Base-by-base conservation (phyloP, 2,888 invertebrate species). In the Rosalia funebris region DNA sequence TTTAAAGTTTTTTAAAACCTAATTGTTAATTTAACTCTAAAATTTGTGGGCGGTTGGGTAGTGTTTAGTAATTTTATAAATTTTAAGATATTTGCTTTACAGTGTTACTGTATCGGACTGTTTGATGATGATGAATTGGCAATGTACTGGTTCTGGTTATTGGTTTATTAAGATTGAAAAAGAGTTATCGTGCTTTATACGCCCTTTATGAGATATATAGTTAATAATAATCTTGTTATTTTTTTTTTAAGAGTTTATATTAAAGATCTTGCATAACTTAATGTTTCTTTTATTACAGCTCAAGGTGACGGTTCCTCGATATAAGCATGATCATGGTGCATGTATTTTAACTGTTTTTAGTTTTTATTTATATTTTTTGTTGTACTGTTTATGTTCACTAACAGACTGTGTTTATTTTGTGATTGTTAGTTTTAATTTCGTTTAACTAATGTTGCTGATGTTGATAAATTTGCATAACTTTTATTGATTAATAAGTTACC, bases 1-100 rank as follows among this genome's bases (percentile, higher is more conserved):
- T 71, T 71, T 74, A 69, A 69, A 69, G 60, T 45, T 59, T 72
- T 73, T 71, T 69, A 66, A 71, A 66, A 63, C 65, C 67, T 73
- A 72, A 72, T 71, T 72, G 69, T 74, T 71, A 63, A 70, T 66
- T 69, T 70, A 63, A 68, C 66, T 61, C 65, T 68, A 66, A 68
- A 68, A 65, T 66, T 65, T 58, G 60, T 64, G 69, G 71, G 65
- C 54, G 58, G 62, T 69, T 62, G 69, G 73, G 71, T 63, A 66
- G 47, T 59, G 42, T 66, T 63, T 65, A 69, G 63, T 68, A 64
- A 25, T 71, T 71, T 69, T 71, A 69, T 67, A 68, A 66, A 64
- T 68, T 67, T 69, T 66, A 68, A 62, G 66, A 63, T 63, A 57
- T 63, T 62, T 60, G 42, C 61, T 52, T 64, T 69, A 67, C 66